Conservation (phyloP, 2,888 invertebrate genomes). For the Acrocyrtus sp. region DNA sequence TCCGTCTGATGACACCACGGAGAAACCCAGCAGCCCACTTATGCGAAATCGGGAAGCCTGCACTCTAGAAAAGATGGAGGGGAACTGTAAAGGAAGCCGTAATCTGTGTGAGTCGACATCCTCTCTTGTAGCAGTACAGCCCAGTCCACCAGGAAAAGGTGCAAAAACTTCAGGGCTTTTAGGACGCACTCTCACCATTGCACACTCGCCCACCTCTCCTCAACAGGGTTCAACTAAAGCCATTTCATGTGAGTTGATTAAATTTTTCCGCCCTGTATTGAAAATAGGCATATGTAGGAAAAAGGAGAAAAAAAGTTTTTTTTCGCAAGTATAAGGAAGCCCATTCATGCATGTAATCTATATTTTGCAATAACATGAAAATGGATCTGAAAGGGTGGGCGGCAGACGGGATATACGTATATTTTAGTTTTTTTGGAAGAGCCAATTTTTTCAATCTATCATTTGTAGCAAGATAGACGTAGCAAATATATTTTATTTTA, state of each 20-base stretch:
- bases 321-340: no score
- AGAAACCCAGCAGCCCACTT: constrained; percentile 16
- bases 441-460: no score
- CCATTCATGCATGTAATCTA: no score
- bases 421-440: no score
- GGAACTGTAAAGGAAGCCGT: constrained; percentile 56
- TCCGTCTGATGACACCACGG: no score
- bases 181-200: constrained; percentile 14
- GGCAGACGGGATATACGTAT: no score
- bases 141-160: constrained; percentile 36
- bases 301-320: no score
- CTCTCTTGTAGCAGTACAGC: constrained; percentile 4
- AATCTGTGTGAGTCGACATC: constrained; percentile 47
- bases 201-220: not conserved
- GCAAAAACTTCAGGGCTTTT: constrained; percentile 14
- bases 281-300: no score
- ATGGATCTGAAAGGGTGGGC: no score
- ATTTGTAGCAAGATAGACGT: no score
- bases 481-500: no score
- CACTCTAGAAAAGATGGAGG: constrained; percentile 38
- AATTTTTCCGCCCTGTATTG: constrained; percentile 15
- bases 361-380: no score
- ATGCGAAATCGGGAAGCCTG: constrained; percentile 30
- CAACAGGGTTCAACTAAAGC: constrained; percentile 25
- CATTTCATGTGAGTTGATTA: constrained; percentile 42